Evolutionary conservation across 1,140 invertebrate species (phyloP), one percentile per base, ranked within the genome.

Genomic region (Trypoxylus dichotomus): DNA sequence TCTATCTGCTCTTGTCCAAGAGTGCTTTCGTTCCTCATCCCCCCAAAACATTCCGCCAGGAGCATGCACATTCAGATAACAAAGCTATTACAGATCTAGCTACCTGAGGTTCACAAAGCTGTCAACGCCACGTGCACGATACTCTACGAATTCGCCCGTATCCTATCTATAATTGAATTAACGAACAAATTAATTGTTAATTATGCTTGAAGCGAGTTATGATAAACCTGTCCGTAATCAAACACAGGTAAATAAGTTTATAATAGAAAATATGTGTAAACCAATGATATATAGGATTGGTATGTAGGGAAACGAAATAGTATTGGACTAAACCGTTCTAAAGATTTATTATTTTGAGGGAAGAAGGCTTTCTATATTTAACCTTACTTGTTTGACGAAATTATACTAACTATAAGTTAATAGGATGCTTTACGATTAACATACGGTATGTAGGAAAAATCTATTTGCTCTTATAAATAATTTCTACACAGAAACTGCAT

Each of bases 121-220:
- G 80, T 81, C 81, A 82, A 47, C 77, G 71, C 73, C 81, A 82
- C 79, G 77, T 77, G 77, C 47, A 54, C 63, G 75, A 77, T 79
- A 25, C 76, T 79, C 79, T 73, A 81, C 79, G 72, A 79, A 81
- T 81, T 79, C 78, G 76, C 80, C 80, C 78, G 80, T 78, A 81
- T 82, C 80, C 79, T 79, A 79, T 78, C 76, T 78, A 78, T 79
- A 80, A 82, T 81, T 79, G 77, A 82, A 82, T 82, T 81, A 82
- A 79, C 79, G 79, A 79, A 79, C 79, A 80, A 80, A 79, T 79
- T 81, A 81, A 80, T 80, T 79, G 78, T 81, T 81, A 81, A 81
- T 81, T 81, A 81, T 80, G 74, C 27, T 75, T 74, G n/a, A 75
- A 74, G 19, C 21, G 19, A 29, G 19, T 74, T 41, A 74, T 74